These are phyloP conservation scores for Panthera uncia DNA, from an alignment of 2,113 vertebrate species.

Conservation along the genomic window DNA sequence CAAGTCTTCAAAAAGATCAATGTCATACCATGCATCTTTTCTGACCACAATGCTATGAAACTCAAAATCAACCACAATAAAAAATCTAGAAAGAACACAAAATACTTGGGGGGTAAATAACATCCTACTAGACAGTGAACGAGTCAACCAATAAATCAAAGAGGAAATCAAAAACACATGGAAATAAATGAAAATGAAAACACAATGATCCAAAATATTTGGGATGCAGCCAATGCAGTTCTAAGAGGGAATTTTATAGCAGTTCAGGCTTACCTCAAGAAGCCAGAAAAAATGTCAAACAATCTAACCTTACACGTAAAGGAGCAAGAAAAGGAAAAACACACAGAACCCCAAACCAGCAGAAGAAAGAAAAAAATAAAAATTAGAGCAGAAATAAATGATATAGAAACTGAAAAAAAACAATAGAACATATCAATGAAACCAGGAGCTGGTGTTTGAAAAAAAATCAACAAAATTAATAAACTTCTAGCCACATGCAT, in stretches of 20 bases:
- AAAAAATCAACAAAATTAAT: background rate
- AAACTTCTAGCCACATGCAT: background rate
- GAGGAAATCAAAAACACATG: background rate
- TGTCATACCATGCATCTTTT: background rate
- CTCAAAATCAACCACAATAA: background rate
- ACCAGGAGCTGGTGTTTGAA: background rate
- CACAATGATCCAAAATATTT: background rate
- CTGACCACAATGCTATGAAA: background rate
- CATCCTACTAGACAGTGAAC: background rate
- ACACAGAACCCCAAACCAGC: background rate
- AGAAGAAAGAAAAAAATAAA: background rate
- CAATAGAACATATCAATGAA: background rate
- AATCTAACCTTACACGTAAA: background rate
- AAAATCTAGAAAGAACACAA: background rate
- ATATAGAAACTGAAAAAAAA: background rate
- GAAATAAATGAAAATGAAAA: background rate
- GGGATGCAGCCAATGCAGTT: background rate
- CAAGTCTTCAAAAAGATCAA: background rate
- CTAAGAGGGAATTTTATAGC: background rate
- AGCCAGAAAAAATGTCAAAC: background rate
- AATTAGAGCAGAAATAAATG: background rate
- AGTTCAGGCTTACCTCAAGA: background rate
- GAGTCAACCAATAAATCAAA: background rate
- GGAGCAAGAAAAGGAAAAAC: background rate
- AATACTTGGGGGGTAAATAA: background rate